Evolutionary conservation across 2,888 invertebrate species (phyloP), one percentile per base, ranked within the genome.

Genomic region (Seira musarum): DNA sequence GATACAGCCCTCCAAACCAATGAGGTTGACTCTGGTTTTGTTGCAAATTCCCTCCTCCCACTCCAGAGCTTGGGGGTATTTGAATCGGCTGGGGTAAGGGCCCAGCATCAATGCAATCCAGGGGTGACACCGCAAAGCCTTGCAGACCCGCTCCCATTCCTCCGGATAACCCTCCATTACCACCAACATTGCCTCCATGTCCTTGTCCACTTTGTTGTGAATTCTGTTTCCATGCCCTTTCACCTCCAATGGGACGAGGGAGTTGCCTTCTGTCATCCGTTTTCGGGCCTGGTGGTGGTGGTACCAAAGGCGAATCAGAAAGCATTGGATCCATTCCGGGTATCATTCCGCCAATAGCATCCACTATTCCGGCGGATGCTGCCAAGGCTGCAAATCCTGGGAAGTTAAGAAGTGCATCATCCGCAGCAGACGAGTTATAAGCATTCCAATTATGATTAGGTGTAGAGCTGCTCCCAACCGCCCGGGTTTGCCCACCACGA

Each of bases 241-340:
- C 86, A 17, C 82, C 85, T 49, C 86, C 86, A 74, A 86, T 86
- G 8, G 86, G 85, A 10, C 86, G 53, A 6, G 85, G 85, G n/a
- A 85, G 63, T 1, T 82, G 78, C 40, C 63, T 1, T 15, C 71
- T 17, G 73, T 84, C 84, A 57, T 85, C 85, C 49, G 80, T 68
- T 80, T 86, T 86, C 30, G 82, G 61, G 17, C 53, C 71, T 1
- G 67, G 6, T 8, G 64, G 22, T n/a, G 35, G 61, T n/a, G 40
- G 40, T 6, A 40, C 40, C 40, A 64, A 64, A 49, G 40, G 40
- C 6, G 40, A 40, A 46, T 64, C 25, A 19, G 60, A 60, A 67
- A 75, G 60, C 21, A 80, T 71, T 21, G 73, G 30, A 53, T 80
- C 69, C 17, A 60, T 60, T 65, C 65, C 65, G 17, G 69, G 64